These are phyloP conservation scores for Callorhinus ursinus DNA, from an alignment of 2,113 vertebrate species.

Conservation along the genomic window DNA sequence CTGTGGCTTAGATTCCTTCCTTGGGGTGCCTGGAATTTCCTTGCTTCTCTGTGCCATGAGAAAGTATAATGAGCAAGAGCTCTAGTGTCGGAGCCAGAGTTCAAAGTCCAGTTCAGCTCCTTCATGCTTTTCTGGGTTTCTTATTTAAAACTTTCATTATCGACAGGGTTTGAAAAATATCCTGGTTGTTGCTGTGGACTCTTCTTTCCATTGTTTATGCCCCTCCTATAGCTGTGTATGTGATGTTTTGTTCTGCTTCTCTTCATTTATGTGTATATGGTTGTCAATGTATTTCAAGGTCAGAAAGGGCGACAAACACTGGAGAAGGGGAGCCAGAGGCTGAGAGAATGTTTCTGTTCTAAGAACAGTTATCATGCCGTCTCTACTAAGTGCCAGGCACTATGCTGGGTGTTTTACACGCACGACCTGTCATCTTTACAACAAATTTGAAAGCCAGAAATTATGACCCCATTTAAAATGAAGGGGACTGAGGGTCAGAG, in stretches of 20 bases:
- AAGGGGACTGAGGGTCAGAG: neutral
- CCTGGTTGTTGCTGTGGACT: neutral
- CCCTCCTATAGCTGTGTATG: neutral
- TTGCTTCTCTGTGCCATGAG: neutral
- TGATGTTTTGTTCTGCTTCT: neutral
- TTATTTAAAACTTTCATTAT: neutral
- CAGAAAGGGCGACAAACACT: neutral
- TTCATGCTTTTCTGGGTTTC: neutral
- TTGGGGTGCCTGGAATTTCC: neutral
- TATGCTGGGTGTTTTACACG: neutral
- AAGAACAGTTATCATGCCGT: neutral
- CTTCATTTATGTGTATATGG: neutral
- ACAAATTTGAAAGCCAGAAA: neutral
- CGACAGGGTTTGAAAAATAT: neutral
- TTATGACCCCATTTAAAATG: neutral
- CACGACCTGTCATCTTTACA: neutral
- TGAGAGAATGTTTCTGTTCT: neutral
- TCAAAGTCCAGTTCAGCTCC: neutral
- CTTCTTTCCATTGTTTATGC: neutral
- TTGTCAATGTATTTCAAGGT: neutral
- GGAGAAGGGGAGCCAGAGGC: neutral
- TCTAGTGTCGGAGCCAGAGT: neutral
- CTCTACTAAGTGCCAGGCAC: neutral
- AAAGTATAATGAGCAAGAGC: neutral
- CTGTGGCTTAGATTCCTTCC: neutral